A percentile compares a stretch with the other conserved stretches of the same genome.
Evolutionary conservation across 2,888 invertebrate genomes (phyloP).

Genomic region (Drosophila borealis): DNA sequence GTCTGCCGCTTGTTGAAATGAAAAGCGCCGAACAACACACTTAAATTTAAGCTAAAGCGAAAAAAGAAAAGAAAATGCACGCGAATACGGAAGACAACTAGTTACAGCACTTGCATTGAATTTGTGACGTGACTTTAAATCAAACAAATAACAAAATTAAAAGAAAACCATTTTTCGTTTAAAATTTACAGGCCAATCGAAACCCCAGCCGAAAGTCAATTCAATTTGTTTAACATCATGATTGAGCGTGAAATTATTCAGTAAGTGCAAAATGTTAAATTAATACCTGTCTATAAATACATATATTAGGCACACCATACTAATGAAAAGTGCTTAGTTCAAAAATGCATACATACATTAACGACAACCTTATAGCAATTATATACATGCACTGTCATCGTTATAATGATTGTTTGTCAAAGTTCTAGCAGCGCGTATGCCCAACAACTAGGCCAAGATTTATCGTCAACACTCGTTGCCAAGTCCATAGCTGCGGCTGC

Average conservation of each 20-base stretch:
- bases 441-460: slow-evolving; percentile 64
- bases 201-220: slow-evolving; percentile 1
- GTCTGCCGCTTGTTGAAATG: slow-evolving; percentile 19
- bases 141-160: slow-evolving; percentile 3
- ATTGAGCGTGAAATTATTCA: slow-evolving; percentile 80
- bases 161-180: slow-evolving; percentile 31
- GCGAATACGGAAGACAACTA: slow-evolving; percentile 50
- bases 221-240: slow-evolving; percentile 48
- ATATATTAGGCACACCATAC: background rate
- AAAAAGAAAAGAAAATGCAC: slow-evolving; percentile 19
- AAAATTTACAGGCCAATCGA: slow-evolving; percentile 24
- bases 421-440: slow-evolving; percentile 28
- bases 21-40: slow-evolving; percentile 22
- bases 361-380: background rate
- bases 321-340: background rate
- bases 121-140: slow-evolving; percentile 19
- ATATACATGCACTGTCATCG: slow-evolving; percentile 3
- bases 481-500: slow-evolving; percentile 15
- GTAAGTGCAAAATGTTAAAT: slow-evolving; percentile 61
- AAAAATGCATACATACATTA: slow-evolving; percentile 1
- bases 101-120: slow-evolving; percentile 18
- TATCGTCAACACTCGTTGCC: slow-evolving; percentile 58
- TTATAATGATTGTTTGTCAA: slow-evolving; percentile 31
- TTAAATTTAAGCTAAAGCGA: slow-evolving; percentile 10
- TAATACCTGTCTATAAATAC: background rate